Conservation (phyloP, 2,113 vertebrate genomes). For the Numenius arquata region DNA sequence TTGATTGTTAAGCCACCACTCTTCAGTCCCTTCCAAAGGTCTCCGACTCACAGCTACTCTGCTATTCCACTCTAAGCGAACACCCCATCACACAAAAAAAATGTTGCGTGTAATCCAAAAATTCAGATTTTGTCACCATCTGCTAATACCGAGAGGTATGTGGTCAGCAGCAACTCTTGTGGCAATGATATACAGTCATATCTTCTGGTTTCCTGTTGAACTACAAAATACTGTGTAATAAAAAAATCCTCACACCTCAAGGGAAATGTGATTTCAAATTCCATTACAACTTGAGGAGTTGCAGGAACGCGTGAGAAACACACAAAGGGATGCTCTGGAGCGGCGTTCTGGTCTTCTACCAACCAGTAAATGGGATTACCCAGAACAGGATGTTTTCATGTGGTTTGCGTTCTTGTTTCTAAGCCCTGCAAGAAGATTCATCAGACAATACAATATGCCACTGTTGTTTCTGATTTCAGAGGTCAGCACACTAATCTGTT, state of each 20-base stretch:
- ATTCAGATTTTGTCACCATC: neutral
- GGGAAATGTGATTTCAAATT: neutral
- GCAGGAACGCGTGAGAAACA: neutral
- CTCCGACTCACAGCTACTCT: neutral
- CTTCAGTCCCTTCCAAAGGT: neutral
- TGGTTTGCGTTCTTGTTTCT: neutral
- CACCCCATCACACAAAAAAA: neutral
- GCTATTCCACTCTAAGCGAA: neutral
- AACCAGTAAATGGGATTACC: neutral
- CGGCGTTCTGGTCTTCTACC: neutral
- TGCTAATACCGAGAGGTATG: neutral
- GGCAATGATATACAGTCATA: neutral
- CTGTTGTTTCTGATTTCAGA: neutral
- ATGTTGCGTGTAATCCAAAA: neutral
- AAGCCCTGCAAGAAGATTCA: neutral
- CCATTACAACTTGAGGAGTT: neutral
- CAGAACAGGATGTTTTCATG: neutral
- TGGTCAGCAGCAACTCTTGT: neutral
- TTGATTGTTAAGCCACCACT: neutral
- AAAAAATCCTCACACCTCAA: neutral
- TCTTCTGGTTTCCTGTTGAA: neutral
- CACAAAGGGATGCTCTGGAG: neutral
- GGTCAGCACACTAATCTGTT: fast-evolving
- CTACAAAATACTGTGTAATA: neutral
- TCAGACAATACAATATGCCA: neutral